Evolutionary conservation across 2,113 vertebrate species (phyloP), one percentile per base, ranked within the genome.

Genomic region (Tragulus kanchil): DNA sequence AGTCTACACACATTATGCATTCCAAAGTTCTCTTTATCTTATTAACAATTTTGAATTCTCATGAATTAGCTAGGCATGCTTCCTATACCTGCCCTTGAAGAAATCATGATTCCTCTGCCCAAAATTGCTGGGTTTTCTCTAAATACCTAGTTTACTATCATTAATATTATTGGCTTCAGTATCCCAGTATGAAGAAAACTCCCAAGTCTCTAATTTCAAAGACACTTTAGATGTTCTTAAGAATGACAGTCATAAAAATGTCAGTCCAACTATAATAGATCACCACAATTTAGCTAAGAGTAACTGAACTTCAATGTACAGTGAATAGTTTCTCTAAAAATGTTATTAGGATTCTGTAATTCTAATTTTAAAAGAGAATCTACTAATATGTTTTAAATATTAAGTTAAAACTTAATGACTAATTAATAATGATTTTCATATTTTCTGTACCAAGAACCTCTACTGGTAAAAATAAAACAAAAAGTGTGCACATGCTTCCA

Each of bases 251-350:
- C 28, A 26, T 69, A 86, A 54, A 96, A 86, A 75, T 54, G n/a
- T 28, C 59, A 88, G 48, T 54, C 56, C 19, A 88, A 77, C 86
- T 86, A 52, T 78, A 93, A 82, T 0, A 79, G 21, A 65, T 67
- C 15, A 91, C 83, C 78, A 95, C 36, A 61, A 86, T 58, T 82
- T 94, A 61, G 11, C 59, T 77, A 89, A 85, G 88, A 67, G 21
- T 28, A 95, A 89, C 8, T 11, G 42, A 93, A 69, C 11, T 52
- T 90, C 31, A 54, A 7, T 67, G 25, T n/a, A 56, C 61, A 90
- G n/a, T 61, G 8, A 91, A 81, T 19, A 62, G 62, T 84, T 94
- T 92, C 36, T 65, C 50, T 92, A 81, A 65, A 77, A 61, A 16
- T 59, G 21, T 58, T 65, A 52, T 36, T 48, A 71, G 36, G 50